phyloP scores from a whole-genome alignment of 2,888 invertebrate genomes.

The Drosophila prostipennis region DNA sequence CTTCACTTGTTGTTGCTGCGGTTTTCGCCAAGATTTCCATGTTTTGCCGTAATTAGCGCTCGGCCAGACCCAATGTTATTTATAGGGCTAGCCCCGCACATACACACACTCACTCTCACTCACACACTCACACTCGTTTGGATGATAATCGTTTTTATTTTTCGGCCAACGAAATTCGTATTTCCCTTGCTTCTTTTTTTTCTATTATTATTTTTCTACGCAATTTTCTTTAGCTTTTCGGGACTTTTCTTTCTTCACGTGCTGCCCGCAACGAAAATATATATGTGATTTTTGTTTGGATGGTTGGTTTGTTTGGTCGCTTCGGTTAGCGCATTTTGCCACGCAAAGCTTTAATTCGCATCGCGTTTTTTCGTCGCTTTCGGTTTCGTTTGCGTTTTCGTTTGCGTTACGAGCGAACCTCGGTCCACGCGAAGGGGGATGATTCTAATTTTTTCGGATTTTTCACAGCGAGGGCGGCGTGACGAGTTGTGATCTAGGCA shows the following conservation, averaged over 20 bases:
- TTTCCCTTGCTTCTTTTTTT: constrained; percentile 34
- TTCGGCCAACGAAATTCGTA: constrained; percentile 43
- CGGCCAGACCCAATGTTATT: constrained; percentile 63
- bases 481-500: constrained; percentile 9
- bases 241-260: constrained; percentile 19
- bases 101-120: constrained; percentile 1
- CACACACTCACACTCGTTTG: constrained; percentile 16
- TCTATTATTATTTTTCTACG: constrained; percentile 24
- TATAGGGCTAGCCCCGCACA: constrained; percentile 50
- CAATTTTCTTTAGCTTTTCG: constrained; percentile 43
- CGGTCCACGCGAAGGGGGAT: constrained; percentile 28
- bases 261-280: constrained; percentile 15
- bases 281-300: constrained; percentile 38
- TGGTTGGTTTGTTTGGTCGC: constrained; percentile 29
- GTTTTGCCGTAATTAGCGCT: constrained; percentile 76
- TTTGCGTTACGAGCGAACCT: constrained; percentile 31
- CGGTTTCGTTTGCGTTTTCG: constrained; percentile 44
- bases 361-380: constrained; percentile 60
- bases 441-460: background rate
- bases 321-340: constrained; percentile 69
- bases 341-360: constrained; percentile 79
- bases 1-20: constrained; percentile 33
- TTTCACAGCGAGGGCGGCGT: constrained; percentile 27
- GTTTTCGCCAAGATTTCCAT: constrained; percentile 73
- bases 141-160: constrained; percentile 72